phyloP scores from a whole-genome alignment of 1,140 invertebrate genomes.

The Metaphire vulgaris region DNA sequence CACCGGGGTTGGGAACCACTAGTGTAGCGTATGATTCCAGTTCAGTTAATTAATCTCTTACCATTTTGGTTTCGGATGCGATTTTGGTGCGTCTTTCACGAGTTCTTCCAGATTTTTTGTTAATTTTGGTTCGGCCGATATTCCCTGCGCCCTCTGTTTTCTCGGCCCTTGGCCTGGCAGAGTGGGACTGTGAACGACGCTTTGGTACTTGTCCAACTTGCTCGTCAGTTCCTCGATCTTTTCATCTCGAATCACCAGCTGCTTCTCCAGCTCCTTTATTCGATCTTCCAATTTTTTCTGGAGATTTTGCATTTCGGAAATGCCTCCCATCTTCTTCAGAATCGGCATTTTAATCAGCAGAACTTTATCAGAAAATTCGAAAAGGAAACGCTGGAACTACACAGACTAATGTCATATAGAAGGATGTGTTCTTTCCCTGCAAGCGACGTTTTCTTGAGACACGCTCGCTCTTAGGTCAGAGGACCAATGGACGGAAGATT shows the following conservation, averaged over 20 bases:
- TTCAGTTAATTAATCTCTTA: too few species aligned
- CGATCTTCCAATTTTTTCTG: conserved; percentile 62
- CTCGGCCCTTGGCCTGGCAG: conserved; percentile 43
- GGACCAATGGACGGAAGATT: too few species aligned
- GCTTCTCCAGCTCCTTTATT: conserved; percentile 53
- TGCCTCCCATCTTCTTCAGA: conserved; percentile 33
- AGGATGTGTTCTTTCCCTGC: too few species aligned
- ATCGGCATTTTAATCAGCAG: too few species aligned
- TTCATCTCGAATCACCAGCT: conserved; percentile 60
- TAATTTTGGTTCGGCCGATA: conserved; percentile 74
- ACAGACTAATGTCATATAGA: too few species aligned
- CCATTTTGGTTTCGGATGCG: neutral
- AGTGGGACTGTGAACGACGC: conserved; percentile 29
- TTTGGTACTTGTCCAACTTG: conserved; percentile 83
- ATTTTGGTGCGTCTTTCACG: neutral
- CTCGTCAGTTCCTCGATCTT: conserved; percentile 76
- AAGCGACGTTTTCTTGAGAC: too few species aligned
- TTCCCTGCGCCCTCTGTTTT: conserved; percentile 79
- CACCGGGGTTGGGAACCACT: too few species aligned
- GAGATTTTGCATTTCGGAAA: conserved; percentile 37
- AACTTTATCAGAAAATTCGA: neutral
- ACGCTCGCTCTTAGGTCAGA: too few species aligned
- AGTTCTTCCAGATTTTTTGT: conserved; percentile 14
- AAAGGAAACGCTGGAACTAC: neutral
- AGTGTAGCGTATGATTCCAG: too few species aligned